Base-by-base conservation (phyloP, 2,113 vertebrate genomes). In the Spilogale gracilis region DNA sequence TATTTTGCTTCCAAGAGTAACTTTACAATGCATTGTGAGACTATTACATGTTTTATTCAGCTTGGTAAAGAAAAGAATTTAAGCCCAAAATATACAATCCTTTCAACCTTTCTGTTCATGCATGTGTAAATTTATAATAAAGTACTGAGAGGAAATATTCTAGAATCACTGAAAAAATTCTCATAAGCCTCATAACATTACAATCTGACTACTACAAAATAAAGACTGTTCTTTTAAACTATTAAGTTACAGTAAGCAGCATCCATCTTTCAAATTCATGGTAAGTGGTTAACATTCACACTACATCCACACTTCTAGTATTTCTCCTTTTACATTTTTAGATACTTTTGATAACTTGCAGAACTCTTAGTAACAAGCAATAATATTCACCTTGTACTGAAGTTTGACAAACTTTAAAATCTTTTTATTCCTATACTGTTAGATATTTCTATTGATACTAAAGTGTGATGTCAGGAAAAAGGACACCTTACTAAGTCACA, bases 121-220 rank as follows among this genome's bases (percentile, higher is more conserved):
- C 45, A 50, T 20, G 25, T 90, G 6, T 38, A 93, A 43, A 52
- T 54, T 83, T 50, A 69, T 88, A 84, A 54, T 87, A 93, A 95
- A 93, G 74, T 60, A 89, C 6, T 89, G 12, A 9, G 67, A 23
- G 20, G 18, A 52, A 86, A 93, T 85, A 84, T 14, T 78, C 17
- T 48, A 83, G 2, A 23, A 50, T 88, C 56, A 87, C 3, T 71
- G 30, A 87, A 65, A 30, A 54, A 50, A 10, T 74, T 54, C 32
- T 80, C 45, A 61, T 27, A 76, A 83, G 27, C 52, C 54, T 45
- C 8, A 11, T 61, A 48, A 56, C 18, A 90, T 54, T 67, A 60
- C 10, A 95, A 38, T 48, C 25, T 90, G n/a, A 94, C 82, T 67
- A 63, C 54, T n/a, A 43, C 25, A 89, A 94, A 78, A 82, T 61